Evolutionary conservation across 2,113 vertebrate genomes (phyloP), one percentile per base, ranked within the genome.

Genomic region (Sebastes schlegelii): DNA sequence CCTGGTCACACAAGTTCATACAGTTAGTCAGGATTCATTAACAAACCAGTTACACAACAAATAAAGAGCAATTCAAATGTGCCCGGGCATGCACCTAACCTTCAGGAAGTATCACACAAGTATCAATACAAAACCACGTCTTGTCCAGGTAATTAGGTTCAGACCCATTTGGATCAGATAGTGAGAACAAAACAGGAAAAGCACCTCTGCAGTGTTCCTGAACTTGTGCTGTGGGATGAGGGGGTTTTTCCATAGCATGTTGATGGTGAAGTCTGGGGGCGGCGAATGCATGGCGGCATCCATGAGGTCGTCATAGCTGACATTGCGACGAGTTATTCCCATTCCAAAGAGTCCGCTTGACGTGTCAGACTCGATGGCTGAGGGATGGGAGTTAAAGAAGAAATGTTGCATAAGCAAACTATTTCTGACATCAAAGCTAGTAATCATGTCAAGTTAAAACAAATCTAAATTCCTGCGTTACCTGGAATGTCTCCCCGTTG

Each of bases 241-340:
- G 1, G 98, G 97, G 60, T 97, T 95, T 79, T 95, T 95, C 98
- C 98, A 98, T 2, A 97, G 86, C 42, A 95, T 93, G 90, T 86
- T 93, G 79, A 93, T 91, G 60, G 91, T 90, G 87, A 98, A 85
- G 91, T 98, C 97, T 4, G 96, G 66, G 23, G 98, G 97, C 17
- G 97, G 97, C 40, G 97, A 97, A 34, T 96, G 95, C 94, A 98
- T 97, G 71, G 96, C 96, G 2, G 93, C 80, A 8, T 97, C 96
- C 55, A 98, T 94, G 67, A 91, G 95, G 66, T 98, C 97, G 19
- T 98, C 97, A 82, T 99, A 98, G 94, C 95, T 97, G 90, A 97
- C 96, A 74, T 95, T 95, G 80, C 88, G 94, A 14, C 97, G 96
- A 8, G 84, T 88, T 79, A 97, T 95, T 74, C 94, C 95, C 19